Base-by-base conservation (phyloP, 2,113 vertebrate species). In the Vombatus ursinus region DNA sequence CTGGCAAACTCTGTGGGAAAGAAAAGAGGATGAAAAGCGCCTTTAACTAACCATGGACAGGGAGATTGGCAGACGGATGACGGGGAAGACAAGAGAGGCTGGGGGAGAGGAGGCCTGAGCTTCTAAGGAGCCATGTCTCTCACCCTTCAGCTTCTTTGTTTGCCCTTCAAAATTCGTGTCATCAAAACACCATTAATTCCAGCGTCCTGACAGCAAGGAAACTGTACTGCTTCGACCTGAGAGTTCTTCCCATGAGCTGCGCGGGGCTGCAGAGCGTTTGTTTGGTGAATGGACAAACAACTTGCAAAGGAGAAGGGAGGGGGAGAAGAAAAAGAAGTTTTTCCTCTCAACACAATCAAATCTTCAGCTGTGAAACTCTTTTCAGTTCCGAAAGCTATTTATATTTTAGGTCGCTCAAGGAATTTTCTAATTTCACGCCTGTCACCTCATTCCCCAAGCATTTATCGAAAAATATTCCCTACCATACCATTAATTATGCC, bases 1-100 rank as follows among this genome's bases (percentile, higher is more conserved):
- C 99, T 99, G 99, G 99, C 99, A 99, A 99, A 99, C 99, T 99
- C 99, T 99, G 99, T 99, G 99, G 99, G 99, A 99, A 99, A 99
- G 99, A 99, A 99, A 99, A 99, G 98, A 98, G 98, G 99, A 99
- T 99, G 99, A 99, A 99, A 99, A 99, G 99, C 98, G 98, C 98
- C 98, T 99, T 99, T 99, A 99, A 99, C 99, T 99, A 98, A 99
- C 99, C 99, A 99, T 99, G 99, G 99, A 99, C 99, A 98, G 98
- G 99, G 99, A 99, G 99, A 99, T 99, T 99, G 99, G 99, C 99
- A 99, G 99, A 99, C 99, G 99, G 99, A 99, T 99, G 99, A 99
- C 99, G 99, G 99, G 99, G 98, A 98, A 99, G 99, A 99, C 99
- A 99, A 99, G 98, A 99, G 99, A 98, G 98, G 98, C 98, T 98